Percentiles rank a stretch among this genome's conserved stretches.
These are phyloP conservation scores for Gerris buenoi DNA, from an alignment of 1,140 invertebrate species.

Conservation along the genomic window DNA sequence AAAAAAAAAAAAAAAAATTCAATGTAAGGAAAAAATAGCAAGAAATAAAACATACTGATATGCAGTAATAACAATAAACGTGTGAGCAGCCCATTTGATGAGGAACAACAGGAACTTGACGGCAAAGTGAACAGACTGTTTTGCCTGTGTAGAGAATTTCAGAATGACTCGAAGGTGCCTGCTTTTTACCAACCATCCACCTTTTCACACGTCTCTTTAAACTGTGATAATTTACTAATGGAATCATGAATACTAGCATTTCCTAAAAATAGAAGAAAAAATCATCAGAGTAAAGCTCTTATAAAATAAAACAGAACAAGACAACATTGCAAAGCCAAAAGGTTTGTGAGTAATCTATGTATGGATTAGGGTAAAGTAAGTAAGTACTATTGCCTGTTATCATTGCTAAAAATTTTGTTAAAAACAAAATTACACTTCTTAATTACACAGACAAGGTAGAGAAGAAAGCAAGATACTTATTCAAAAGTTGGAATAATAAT, in stretches of 20 bases:
- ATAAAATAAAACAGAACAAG: too few relatives aligned
- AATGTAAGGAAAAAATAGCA: background rate
- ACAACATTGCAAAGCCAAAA: too few relatives aligned
- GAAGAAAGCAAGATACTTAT: too few relatives aligned
- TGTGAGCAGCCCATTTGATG: constrained; percentile 24
- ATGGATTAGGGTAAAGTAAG: too few relatives aligned
- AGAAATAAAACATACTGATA: constrained; percentile 23
- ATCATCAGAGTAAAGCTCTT: background rate
- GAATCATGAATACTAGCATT: constrained; percentile 38
- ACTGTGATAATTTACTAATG: constrained; percentile 40
- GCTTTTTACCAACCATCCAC: background rate
- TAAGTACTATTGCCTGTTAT: too few relatives aligned
- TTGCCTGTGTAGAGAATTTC: constrained; percentile 13
- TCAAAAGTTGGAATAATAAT: too few relatives aligned
- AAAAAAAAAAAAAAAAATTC: background rate
- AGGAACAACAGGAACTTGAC: constrained; percentile 26
- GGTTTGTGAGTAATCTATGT: too few relatives aligned
- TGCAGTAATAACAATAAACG: constrained; percentile 29
- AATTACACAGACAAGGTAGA: too few relatives aligned
- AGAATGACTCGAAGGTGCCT: background rate
- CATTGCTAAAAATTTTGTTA: too few relatives aligned
- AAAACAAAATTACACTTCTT: too few relatives aligned
- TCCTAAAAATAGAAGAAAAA: constrained; percentile 31
- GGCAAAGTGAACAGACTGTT: constrained; percentile 24
- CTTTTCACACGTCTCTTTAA: constrained; percentile 32